Evolutionary conservation across 1,140 invertebrate species (phyloP).

Genomic region (Gonatopus flavifemur): DNA sequence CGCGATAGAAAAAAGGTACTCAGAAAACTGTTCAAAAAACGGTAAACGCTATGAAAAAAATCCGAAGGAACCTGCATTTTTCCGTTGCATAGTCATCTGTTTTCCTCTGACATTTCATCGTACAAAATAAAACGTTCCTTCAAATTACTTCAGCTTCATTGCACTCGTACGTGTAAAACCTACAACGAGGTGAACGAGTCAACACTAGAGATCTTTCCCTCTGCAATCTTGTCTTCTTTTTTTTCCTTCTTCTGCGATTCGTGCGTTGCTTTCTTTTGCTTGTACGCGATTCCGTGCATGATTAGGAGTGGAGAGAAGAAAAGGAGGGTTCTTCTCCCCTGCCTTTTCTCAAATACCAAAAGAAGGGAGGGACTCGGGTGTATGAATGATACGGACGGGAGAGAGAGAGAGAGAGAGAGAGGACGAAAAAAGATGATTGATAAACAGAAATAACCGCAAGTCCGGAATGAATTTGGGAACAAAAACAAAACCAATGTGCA

Average conservation of each 20-base stretch:
- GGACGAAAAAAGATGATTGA: background rate
- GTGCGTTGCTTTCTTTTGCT: background rate
- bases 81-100: no score
- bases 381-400: background rate
- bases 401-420: background rate
- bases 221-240: background rate
- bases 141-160: no score
- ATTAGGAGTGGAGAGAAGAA: background rate
- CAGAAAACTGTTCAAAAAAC: no score
- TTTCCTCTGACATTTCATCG: no score
- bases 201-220: background rate
- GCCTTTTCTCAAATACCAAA: no score
- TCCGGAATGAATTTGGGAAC: background rate
- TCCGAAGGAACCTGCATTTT: no score
- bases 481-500: background rate
- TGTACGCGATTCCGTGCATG: background rate
- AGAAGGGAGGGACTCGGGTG: constrained; percentile 6
- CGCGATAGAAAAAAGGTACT: no score
- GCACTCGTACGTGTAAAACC: no score
- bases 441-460: background rate
- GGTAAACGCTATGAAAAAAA: no score
- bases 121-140: no score
- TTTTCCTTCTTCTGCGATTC: background rate
- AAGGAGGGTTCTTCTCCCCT: constrained; percentile 2
- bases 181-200: no score